Conservation (phyloP, 2,888 invertebrate genomes). For the Caenorhabditis sinica region DNA sequence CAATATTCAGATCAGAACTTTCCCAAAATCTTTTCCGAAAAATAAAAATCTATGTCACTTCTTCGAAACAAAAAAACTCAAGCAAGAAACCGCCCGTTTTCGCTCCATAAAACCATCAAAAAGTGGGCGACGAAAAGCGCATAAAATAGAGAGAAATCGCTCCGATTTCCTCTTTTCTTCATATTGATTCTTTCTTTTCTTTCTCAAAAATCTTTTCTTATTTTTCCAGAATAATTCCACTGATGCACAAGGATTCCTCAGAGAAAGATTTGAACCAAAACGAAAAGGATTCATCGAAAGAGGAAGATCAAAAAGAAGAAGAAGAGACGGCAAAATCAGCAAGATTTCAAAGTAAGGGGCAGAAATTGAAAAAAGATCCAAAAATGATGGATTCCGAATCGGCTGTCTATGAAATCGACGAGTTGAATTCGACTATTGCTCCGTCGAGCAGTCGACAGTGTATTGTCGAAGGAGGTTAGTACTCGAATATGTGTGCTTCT, state of each 20-base stretch:
- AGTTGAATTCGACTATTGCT: constrained; percentile 57
- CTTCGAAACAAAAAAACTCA: background rate
- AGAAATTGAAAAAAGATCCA: constrained; percentile 6
- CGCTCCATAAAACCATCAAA: constrained; percentile 41
- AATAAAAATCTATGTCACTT: background rate
- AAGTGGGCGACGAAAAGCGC: constrained; percentile 27
- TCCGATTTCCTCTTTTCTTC: constrained; percentile 20
- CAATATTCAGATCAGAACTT: background rate
- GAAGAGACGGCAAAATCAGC: constrained; percentile 23
- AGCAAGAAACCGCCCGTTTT: constrained; percentile 18
- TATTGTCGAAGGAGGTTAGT: constrained; percentile 49
- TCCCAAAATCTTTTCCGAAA: background rate
- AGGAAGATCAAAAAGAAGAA: constrained; percentile 1
- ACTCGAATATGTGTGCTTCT: background rate
- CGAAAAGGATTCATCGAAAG: background rate
- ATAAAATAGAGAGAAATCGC: constrained; percentile 47
- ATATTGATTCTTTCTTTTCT: constrained; percentile 16
- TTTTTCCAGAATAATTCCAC: constrained; percentile 52
- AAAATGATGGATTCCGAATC: constrained; percentile 53
- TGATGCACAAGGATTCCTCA: constrained; percentile 26
- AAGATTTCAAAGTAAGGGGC: constrained; percentile 21
- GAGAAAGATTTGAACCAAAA: constrained; percentile 34
- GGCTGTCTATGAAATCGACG: constrained; percentile 53
- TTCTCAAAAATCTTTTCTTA: background rate
- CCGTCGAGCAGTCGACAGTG: constrained; percentile 56